A percentile compares a stretch with the other conserved stretches of the same genome.
These are phyloP conservation scores for Oxyruncus cristatus DNA, from an alignment of 2,113 vertebrate genomes.

Conservation along the genomic window DNA sequence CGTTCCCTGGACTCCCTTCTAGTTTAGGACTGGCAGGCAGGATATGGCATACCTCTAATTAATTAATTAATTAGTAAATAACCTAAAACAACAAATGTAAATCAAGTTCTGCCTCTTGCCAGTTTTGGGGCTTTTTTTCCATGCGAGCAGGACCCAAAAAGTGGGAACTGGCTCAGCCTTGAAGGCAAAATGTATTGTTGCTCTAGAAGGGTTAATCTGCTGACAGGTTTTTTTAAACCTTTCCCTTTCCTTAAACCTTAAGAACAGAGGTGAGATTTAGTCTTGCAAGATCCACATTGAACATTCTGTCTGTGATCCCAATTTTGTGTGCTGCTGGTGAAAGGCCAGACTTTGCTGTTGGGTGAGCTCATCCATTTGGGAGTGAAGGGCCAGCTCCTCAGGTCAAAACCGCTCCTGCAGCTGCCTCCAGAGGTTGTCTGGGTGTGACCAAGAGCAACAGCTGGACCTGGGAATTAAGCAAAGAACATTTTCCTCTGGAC, in stretches of 20 bases:
- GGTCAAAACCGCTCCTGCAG: fast-evolving
- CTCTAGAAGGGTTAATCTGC: not conserved
- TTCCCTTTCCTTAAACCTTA: not conserved
- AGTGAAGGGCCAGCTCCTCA: not conserved
- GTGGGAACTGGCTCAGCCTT: not conserved
- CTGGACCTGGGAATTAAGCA: not conserved
- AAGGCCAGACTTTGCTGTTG: not conserved
- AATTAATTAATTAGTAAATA: not conserved
- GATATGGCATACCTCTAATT: not conserved
- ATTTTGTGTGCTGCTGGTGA: not conserved
- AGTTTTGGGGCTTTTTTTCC: not conserved
- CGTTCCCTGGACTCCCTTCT: not conserved
- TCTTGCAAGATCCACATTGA: not conserved
- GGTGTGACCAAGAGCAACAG: not conserved
- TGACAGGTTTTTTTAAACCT: not conserved
- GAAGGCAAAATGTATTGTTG: not conserved
- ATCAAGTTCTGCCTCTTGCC: not conserved
- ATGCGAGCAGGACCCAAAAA: not conserved
- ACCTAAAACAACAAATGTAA: not conserved
- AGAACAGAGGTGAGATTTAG: not conserved
- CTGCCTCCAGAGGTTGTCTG: not conserved
- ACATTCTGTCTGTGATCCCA: not conserved
- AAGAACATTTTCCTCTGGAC: not conserved
- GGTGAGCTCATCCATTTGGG: not conserved
- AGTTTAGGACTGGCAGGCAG: not conserved